These are phyloP conservation scores for Entomobrya multifasciata DNA, from an alignment of 2,888 invertebrate genomes.

Conservation along the genomic window DNA sequence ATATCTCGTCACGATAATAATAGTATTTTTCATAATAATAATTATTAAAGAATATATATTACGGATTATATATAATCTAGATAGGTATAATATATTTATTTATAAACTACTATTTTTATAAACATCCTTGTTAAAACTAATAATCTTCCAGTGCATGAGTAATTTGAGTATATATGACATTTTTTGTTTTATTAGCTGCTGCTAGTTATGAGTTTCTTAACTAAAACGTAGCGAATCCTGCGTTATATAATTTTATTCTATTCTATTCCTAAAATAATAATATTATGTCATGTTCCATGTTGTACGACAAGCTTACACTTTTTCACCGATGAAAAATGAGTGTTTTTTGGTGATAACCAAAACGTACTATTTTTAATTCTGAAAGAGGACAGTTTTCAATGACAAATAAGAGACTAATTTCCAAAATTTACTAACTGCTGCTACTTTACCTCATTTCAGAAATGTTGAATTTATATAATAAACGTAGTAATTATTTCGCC, in stretches of 20 bases:
- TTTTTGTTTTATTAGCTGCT: slow-evolving; percentile 45
- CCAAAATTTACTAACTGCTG: background rate
- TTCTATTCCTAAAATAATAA: slow-evolving; percentile 1
- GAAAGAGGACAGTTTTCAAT: background rate
- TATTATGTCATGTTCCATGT: slow-evolving; percentile 62
- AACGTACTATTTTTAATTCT: background rate
- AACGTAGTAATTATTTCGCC: too few relatives aligned
- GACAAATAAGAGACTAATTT: background rate
- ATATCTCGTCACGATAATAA: slow-evolving; percentile 64
- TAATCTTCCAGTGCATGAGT: slow-evolving; percentile 74
- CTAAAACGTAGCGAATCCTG: slow-evolving; percentile 1
- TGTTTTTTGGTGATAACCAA: slow-evolving; percentile 23
- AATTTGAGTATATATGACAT: slow-evolving; percentile 65
- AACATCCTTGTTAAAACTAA: slow-evolving; percentile 62
- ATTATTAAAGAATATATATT: too few relatives aligned
- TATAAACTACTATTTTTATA: too few relatives aligned
- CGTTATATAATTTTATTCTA: background rate
- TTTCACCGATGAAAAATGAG: too few relatives aligned
- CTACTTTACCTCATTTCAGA: background rate
- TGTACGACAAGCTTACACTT: slow-evolving; percentile 66
- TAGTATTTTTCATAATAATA: slow-evolving; percentile 5
- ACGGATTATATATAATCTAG: slow-evolving; percentile 5
- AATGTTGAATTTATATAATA: background rate
- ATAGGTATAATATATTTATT: too few relatives aligned
- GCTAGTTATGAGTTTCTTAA: background rate